Evolutionary conservation across 2,797 vertebrate genomes (phyloP).

Genomic region (Hypotaenidia okinawae): DNA sequence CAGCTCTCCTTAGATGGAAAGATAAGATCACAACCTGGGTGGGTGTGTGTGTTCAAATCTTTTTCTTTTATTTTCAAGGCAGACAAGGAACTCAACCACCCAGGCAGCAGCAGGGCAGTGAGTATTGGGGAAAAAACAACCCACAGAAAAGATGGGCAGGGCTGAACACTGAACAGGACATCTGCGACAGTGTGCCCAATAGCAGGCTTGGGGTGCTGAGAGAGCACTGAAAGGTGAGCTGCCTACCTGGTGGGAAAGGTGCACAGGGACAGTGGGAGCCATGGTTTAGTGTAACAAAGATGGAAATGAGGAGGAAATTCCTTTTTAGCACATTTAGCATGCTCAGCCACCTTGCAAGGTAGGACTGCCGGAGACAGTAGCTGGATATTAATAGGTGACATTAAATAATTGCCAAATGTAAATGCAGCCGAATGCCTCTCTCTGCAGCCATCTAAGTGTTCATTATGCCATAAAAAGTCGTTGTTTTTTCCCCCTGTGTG

Average conservation of each 20-base stretch:
- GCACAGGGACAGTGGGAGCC: background rate
- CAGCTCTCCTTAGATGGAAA: background rate
- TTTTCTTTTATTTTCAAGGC: background rate
- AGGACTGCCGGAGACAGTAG: background rate
- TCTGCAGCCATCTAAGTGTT: constrained; percentile 34
- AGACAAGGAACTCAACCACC: background rate
- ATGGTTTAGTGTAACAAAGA: background rate
- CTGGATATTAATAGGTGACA: constrained; percentile 60
- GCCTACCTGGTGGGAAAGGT: background rate
- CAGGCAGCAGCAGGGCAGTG: background rate
- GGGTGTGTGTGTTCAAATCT: background rate
- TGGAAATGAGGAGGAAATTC: constrained; percentile 51
- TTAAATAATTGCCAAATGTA: constrained; percentile 57
- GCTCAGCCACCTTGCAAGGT: background rate
- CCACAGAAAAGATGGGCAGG: background rate
- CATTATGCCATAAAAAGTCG: constrained; percentile 42
- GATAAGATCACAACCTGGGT: background rate
- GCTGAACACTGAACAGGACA: rapidly evolving
- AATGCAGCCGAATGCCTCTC: constrained; percentile 37
- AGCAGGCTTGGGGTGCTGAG: background rate
- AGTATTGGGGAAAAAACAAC: background rate
- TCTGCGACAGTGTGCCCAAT: background rate
- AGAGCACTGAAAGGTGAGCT: rapidly evolving
- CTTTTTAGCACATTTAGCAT: constrained; percentile 38
- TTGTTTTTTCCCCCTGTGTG: background rate